Conservation (phyloP, 2,797 vertebrate genomes). For the Tamandua tetradactyla region DNA sequence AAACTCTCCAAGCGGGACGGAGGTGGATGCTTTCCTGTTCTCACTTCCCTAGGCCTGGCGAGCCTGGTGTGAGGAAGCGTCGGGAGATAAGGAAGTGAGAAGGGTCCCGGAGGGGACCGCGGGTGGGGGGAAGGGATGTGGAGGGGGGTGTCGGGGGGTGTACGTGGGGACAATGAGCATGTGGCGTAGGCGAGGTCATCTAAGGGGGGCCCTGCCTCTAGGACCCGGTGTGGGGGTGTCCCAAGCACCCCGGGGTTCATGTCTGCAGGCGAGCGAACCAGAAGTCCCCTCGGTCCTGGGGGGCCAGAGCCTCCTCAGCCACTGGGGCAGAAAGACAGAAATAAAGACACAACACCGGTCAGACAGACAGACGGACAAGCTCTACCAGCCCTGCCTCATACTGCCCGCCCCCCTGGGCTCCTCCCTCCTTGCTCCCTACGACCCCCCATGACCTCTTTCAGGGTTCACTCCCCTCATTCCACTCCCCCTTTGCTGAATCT, state of each 20-base stretch:
- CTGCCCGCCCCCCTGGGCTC: too few relatives aligned
- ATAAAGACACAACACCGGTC: background rate
- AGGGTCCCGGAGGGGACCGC: background rate
- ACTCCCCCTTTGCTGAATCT: background rate
- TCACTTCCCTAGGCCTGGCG: background rate
- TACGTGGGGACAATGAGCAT: background rate
- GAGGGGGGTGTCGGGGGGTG: too few relatives aligned
- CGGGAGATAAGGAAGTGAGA: background rate
- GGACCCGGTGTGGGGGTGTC: too few relatives aligned
- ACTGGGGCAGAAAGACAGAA: slow-evolving; percentile 1
- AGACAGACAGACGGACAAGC: background rate
- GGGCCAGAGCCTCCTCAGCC: slow-evolving; percentile 43
- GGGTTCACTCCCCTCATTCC: background rate
- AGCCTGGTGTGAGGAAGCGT: background rate
- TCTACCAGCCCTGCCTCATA: background rate
- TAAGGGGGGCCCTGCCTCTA: too few relatives aligned
- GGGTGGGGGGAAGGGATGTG: background rate
- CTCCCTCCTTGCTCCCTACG: too few relatives aligned
- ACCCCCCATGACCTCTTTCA: background rate
- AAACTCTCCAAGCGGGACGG: background rate
- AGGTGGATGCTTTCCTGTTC: slow-evolving; percentile 11
- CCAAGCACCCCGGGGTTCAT: background rate
- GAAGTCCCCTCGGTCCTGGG: background rate
- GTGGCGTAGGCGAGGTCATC: too few relatives aligned
- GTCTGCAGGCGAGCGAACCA: background rate